Evolutionary conservation across 2,797 vertebrate genomes (phyloP).

Genomic region (Danio tinwini): DNA sequence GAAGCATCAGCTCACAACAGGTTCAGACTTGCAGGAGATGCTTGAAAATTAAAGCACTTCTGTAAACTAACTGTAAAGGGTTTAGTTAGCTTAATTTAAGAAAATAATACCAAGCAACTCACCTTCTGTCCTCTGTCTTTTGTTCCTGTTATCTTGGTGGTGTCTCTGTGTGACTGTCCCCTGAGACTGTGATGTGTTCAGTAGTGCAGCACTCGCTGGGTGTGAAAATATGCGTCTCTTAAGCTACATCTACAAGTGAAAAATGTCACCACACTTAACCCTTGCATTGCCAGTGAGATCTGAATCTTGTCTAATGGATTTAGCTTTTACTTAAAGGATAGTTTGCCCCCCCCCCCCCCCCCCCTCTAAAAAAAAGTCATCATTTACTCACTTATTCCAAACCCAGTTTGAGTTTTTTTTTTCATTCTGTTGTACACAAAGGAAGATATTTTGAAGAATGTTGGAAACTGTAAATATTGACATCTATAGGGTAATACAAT

Average conservation of each 20-base stretch:
- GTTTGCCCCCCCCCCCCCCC: too few species aligned
- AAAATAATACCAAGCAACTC: slow-evolving; percentile 13
- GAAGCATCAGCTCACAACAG: neutral
- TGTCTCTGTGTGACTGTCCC: neutral
- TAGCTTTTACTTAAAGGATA: too few species aligned
- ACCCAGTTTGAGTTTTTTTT: too few species aligned
- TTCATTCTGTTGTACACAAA: too few species aligned
- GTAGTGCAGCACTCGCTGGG: neutral
- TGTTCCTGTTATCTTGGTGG: neutral
- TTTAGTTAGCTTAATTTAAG: neutral
- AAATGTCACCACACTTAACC: slow-evolving; percentile 39
- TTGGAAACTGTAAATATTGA: too few species aligned
- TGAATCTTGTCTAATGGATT: neutral
- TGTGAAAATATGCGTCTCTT: slow-evolving; percentile 30
- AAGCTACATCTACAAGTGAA: neutral
- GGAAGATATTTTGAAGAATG: too few species aligned
- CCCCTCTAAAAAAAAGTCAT: too few species aligned
- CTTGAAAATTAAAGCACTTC: neutral
- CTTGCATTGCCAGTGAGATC: slow-evolving; percentile 36
- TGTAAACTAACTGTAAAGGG: neutral
- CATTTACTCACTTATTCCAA: too few species aligned
- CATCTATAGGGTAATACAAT: too few species aligned
- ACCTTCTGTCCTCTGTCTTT: slow-evolving; percentile 16
- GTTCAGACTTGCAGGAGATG: slow-evolving; percentile 46
- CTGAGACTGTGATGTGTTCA: neutral